phyloP scores from a whole-genome alignment of 2,113 vertebrate genomes.

The Oxygymnocypris stewartii region DNA sequence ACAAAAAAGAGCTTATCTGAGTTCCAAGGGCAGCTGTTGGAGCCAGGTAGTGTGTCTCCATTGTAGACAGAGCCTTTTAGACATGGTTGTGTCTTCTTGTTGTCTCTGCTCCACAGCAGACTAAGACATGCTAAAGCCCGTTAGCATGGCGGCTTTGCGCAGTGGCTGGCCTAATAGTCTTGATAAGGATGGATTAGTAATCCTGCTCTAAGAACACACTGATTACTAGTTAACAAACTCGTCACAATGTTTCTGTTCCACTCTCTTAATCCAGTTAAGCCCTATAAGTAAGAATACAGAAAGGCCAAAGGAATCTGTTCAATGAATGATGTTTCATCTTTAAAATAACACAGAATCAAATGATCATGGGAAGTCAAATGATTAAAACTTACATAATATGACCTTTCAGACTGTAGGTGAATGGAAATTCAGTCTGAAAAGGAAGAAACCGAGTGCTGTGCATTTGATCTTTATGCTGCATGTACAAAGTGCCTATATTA shows the following conservation, averaged over 20 bases:
- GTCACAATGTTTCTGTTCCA: constrained; percentile 59
- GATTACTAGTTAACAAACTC: constrained; percentile 58
- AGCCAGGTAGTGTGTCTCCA: constrained; percentile 42
- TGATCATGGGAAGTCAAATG: constrained; percentile 19
- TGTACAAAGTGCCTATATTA: background rate
- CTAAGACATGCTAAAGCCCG: constrained; percentile 53
- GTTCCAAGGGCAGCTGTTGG: constrained; percentile 44
- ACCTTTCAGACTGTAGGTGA: background rate
- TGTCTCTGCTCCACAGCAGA: constrained; percentile 46
- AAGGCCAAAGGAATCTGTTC: constrained; percentile 25
- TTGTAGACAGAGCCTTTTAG: constrained; percentile 57
- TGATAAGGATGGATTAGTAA: constrained; percentile 58
- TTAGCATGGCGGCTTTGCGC: constrained; percentile 58
- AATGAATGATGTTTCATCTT: constrained; percentile 25
- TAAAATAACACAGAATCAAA: constrained; percentile 42
- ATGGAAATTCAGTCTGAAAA: background rate
- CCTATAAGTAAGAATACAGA: constrained; percentile 38
- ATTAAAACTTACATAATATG: constrained; percentile 1
- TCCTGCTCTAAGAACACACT: constrained; percentile 52
- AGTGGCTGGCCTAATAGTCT: constrained; percentile 48
- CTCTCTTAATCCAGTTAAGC: constrained; percentile 56
- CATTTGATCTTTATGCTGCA: background rate
- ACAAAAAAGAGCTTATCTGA: constrained; percentile 38
- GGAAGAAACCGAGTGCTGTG: background rate
- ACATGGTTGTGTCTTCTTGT: constrained; percentile 51